These are phyloP conservation scores for Diarsia mendica DNA, from an alignment of 2,888 invertebrate species.

Conservation along the genomic window DNA sequence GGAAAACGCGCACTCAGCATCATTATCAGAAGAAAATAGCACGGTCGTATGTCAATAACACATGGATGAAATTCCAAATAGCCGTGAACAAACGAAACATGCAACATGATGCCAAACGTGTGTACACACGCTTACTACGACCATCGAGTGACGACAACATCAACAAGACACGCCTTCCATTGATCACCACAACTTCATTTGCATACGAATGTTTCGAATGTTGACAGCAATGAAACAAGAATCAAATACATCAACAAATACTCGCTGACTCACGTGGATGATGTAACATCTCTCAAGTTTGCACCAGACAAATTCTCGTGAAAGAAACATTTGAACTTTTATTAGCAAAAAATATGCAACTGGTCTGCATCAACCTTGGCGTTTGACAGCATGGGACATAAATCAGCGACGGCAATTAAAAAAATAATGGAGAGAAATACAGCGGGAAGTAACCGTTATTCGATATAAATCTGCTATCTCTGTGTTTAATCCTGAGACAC, in stretches of 20 bases:
- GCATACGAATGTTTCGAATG: slow-evolving; percentile 61
- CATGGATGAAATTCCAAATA: slow-evolving; percentile 76
- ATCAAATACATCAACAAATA: slow-evolving; percentile 54
- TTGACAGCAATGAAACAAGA: slow-evolving; percentile 76
- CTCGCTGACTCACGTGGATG: slow-evolving; percentile 76
- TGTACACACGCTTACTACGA: slow-evolving; percentile 63
- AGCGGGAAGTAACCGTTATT: slow-evolving; percentile 45
- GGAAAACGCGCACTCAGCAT: slow-evolving; percentile 40
- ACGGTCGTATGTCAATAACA: slow-evolving; percentile 67
- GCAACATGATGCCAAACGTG: slow-evolving; percentile 74
- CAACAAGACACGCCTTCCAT: slow-evolving; percentile 76
- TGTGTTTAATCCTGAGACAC: slow-evolving; percentile 33
- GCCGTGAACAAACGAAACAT: slow-evolving; percentile 71
- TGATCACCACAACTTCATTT: slow-evolving; percentile 70
- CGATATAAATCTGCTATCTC: slow-evolving; percentile 16
- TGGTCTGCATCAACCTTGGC: slow-evolving; percentile 57
- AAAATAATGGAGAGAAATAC: slow-evolving; percentile 27
- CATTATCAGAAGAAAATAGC: slow-evolving; percentile 63
- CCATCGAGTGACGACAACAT: slow-evolving; percentile 62
- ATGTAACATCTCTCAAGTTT: slow-evolving; percentile 84
- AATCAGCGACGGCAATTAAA: slow-evolving; percentile 48
- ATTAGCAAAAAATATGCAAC: slow-evolving; percentile 68
- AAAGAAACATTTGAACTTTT: slow-evolving; percentile 74
- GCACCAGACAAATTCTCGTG: slow-evolving; percentile 82
- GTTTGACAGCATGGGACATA: slow-evolving; percentile 40